Evolutionary conservation across 2,113 vertebrate genomes (phyloP).

Genomic region (Dolichotis patagonum): DNA sequence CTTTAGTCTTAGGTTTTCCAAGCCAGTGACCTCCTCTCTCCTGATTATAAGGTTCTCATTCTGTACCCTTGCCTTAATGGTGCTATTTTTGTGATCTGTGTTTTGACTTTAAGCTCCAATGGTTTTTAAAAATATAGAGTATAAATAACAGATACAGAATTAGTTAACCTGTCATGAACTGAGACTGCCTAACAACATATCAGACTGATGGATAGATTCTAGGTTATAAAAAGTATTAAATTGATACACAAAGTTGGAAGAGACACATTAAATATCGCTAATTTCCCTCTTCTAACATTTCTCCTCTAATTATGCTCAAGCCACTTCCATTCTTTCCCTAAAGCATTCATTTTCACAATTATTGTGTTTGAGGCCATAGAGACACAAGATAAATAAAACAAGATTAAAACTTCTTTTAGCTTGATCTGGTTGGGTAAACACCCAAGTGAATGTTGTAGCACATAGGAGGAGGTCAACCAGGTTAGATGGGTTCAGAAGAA

Average conservation of each 20-base stretch:
- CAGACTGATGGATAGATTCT: constrained; percentile 63
- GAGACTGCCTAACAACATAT: constrained; percentile 61
- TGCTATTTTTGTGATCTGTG: constrained; percentile 44
- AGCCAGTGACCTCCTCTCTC: background rate
- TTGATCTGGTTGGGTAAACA: background rate
- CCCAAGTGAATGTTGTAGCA: background rate
- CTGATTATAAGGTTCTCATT: background rate
- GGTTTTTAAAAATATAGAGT: constrained; percentile 37
- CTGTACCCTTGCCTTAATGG: constrained; percentile 27
- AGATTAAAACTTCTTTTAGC: constrained; percentile 37
- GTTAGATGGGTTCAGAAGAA: rapidly evolving
- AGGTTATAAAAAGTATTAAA: constrained; percentile 63
- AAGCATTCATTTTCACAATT: constrained; percentile 2
- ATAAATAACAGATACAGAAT: constrained; percentile 75
- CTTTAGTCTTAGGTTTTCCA: constrained; percentile 50
- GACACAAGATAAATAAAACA: constrained; percentile 22
- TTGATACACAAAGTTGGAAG: constrained; percentile 42
- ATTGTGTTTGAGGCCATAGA: background rate
- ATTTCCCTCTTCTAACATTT: constrained; percentile 56
- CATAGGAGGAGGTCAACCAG: rapidly evolving
- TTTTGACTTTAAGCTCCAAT: constrained; percentile 45
- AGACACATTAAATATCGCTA: background rate
- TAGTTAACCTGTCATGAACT: constrained; percentile 70
- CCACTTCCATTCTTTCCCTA: background rate
- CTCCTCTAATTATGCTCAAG: constrained; percentile 1